These are phyloP conservation scores for Venusia cambrica DNA, from an alignment of 2,888 invertebrate genomes.

Conservation along the genomic window DNA sequence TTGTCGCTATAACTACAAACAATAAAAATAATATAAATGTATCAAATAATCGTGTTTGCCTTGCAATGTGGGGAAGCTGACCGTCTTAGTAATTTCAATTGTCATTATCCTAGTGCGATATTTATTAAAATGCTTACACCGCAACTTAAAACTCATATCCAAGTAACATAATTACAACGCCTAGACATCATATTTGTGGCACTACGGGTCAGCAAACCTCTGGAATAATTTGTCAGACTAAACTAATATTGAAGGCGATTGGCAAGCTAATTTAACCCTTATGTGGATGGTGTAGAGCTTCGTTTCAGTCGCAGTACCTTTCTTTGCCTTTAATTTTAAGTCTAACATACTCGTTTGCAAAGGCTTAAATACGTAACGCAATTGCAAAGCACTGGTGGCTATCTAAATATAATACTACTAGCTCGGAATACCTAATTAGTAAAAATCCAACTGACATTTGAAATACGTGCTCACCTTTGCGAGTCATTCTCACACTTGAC, in stretches of 20 bases:
- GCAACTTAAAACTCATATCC: conserved; percentile 17
- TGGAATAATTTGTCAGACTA: conserved; percentile 23
- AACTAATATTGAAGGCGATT: conserved; percentile 21
- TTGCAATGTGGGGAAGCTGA: too few relatives aligned
- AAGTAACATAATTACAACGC: conserved; percentile 18
- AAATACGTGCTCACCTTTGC: conserved; percentile 9
- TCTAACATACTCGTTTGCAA: conserved; percentile 26
- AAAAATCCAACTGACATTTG: conserved; percentile 29
- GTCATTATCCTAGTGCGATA: conserved; percentile 1
- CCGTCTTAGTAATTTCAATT: too few relatives aligned
- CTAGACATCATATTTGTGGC: conserved; percentile 19
- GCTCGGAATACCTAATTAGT: conserved; percentile 30
- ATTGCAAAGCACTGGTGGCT: conserved; percentile 6
- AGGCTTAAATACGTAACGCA: conserved; percentile 25
- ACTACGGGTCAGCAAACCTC: conserved; percentile 18
- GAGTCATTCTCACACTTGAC: conserved; percentile 11
- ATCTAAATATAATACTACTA: conserved; percentile 8
- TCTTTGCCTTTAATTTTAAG: conserved; percentile 10
- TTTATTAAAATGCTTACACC: conserved; percentile 12
- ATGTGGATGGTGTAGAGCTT: conserved; percentile 14
- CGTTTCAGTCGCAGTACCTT: conserved; percentile 14
- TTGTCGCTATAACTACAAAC: too few relatives aligned
- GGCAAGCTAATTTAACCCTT: conserved; percentile 18
- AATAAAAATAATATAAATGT: too few relatives aligned
- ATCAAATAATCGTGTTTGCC: too few relatives aligned